phyloP scores from a whole-genome alignment of 2,113 vertebrate genomes.

The Hystrix cristata region DNA sequence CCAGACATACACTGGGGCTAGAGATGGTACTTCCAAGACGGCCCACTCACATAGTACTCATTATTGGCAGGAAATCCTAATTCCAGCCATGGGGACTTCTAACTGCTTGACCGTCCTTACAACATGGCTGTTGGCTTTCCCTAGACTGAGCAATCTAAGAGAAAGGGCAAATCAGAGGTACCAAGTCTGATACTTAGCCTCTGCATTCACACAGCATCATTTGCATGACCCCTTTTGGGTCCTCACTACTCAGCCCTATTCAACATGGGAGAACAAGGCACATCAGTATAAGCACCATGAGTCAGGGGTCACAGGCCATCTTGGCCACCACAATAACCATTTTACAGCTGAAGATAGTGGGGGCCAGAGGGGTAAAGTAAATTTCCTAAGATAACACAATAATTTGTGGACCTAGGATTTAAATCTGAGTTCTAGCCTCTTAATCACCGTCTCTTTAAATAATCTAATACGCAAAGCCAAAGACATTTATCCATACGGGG shows the following conservation, averaged over 20 bases:
- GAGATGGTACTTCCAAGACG: neutral
- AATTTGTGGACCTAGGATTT: neutral
- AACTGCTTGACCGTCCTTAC: neutral
- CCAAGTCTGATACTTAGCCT: neutral
- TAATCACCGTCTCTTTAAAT: conserved; percentile 62
- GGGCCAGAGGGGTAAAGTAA: neutral
- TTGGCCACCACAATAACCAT: neutral
- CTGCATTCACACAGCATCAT: neutral
- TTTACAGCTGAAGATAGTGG: neutral
- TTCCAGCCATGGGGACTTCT: neutral
- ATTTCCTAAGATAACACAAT: neutral
- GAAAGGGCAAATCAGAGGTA: neutral
- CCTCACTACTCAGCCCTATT: neutral
- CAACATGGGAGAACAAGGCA: neutral
- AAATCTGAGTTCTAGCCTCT: neutral
- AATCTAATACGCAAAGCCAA: conserved; percentile 30
- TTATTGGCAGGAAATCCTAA: neutral
- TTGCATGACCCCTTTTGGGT: neutral
- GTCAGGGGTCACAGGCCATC: neutral
- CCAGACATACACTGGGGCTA: neutral
- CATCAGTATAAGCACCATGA: accelerated
- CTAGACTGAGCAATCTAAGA: neutral
- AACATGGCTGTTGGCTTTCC: neutral
- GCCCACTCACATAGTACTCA: neutral
- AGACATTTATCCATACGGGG: conserved; percentile 62